Evolutionary conservation across 2,113 vertebrate species (phyloP).

Genomic region (Sakesphorus luctuosus): DNA sequence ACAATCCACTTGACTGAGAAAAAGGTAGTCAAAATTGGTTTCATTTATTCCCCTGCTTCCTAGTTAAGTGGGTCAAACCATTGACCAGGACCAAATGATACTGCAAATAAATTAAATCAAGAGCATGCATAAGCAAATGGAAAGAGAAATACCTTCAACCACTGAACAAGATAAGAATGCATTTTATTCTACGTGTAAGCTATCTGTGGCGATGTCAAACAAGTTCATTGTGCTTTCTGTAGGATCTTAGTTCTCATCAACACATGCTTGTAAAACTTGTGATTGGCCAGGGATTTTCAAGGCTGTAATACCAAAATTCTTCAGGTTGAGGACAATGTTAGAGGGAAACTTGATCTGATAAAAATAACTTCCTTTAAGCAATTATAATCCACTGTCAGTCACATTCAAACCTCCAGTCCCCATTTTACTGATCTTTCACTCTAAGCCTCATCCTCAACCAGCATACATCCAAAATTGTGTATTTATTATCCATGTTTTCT

Average conservation of each 20-base stretch:
- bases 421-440: background rate
- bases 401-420: background rate
- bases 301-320: background rate
- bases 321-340: background rate
- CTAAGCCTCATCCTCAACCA: background rate
- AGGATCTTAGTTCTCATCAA: background rate
- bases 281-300: background rate
- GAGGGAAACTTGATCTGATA: background rate
- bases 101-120: conserved; percentile 33
- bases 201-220: background rate
- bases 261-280: accelerated
- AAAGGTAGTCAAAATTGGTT: background rate
- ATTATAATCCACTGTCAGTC: background rate
- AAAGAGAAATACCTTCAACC: conserved; percentile 11
- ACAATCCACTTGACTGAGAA: conserved; percentile 23
- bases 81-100: conserved; percentile 26
- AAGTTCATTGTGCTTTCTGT: background rate
- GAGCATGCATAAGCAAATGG: background rate
- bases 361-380: background rate
- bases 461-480: background rate
- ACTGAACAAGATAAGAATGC: background rate
- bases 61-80: background rate
- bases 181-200: background rate
- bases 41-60: conserved; percentile 37
- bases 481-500: background rate